Evolutionary conservation across 2,113 vertebrate genomes (phyloP).

Genomic region (Tretioscincus oriximinensis): DNA sequence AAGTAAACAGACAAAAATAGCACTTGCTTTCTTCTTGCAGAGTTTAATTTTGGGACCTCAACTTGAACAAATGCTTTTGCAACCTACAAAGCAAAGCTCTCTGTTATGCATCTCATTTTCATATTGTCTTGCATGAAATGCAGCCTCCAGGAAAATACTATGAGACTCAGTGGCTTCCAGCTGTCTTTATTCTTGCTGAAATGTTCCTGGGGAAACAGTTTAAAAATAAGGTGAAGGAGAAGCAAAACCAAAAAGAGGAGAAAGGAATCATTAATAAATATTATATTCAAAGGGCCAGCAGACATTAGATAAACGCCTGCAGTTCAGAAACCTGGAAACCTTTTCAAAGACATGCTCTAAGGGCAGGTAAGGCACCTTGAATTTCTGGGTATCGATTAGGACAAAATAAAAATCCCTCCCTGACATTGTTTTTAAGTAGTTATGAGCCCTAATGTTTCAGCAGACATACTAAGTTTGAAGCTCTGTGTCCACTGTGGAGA

Average conservation of each 20-base stretch:
- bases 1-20: constrained; percentile 27
- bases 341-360: neutral
- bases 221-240: neutral
- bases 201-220: neutral
- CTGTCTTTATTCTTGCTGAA: neutral
- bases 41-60: neutral
- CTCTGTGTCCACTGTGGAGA: too few relatives aligned
- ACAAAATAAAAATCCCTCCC: too few relatives aligned
- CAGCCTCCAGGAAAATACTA: neutral
- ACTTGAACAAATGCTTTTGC: neutral
- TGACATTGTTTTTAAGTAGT: too few relatives aligned
- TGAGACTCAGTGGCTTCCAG: neutral
- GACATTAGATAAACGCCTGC: neutral
- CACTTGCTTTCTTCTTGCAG: neutral
- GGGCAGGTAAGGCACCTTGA: too few relatives aligned
- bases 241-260: neutral
- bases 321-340: neutral
- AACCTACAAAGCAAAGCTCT: neutral
- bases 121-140: neutral
- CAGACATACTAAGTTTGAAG: too few relatives aligned
- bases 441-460: too few relatives aligned
- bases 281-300: too few relatives aligned
- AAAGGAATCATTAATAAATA: neutral
- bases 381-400: too few relatives aligned
- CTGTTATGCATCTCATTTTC: neutral